Percentiles rank a stretch among this genome's conserved stretches.
phyloP scores from a whole-genome alignment of 2,888 invertebrate species.

The Prenolepis imparis region DNA sequence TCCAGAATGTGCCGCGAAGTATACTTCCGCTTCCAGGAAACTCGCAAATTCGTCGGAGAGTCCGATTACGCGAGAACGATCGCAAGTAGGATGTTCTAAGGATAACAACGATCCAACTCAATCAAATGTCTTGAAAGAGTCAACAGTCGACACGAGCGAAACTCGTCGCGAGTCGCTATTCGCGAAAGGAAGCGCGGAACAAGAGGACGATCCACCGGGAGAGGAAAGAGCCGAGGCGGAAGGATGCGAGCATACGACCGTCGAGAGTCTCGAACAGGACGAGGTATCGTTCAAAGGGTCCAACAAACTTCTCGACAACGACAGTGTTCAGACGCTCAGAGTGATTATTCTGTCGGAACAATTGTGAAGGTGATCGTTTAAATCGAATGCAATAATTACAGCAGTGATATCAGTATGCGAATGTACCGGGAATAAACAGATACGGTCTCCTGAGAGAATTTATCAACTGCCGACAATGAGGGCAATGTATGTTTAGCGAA shows the following conservation, averaged over 20 bases:
- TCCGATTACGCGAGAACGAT: slow-evolving; percentile 24
- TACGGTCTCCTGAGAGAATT: slow-evolving; percentile 1
- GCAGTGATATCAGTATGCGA: slow-evolving; percentile 38
- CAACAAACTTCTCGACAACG: slow-evolving; percentile 81
- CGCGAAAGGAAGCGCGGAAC: slow-evolving; percentile 9
- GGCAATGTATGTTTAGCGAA: not conserved
- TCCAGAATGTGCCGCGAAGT: slow-evolving; percentile 30
- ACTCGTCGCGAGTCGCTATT: slow-evolving; percentile 14
- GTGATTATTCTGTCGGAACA: slow-evolving; percentile 85
- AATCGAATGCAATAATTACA: slow-evolving; percentile 19
- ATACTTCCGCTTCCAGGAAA: not conserved
- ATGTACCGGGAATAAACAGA: slow-evolving; percentile 29
- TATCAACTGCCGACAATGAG: slow-evolving; percentile 14
- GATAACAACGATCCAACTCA: not conserved
- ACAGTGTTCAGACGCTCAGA: slow-evolving; percentile 84
- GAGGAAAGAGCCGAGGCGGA: slow-evolving; percentile 84
- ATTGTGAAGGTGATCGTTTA: slow-evolving; percentile 79
- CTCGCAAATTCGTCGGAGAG: not conserved
- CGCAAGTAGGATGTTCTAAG: slow-evolving; percentile 10
- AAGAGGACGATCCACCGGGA: slow-evolving; percentile 70
- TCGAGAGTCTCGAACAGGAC: slow-evolving; percentile 78
- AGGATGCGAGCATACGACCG: slow-evolving; percentile 83
- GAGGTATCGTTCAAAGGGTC: slow-evolving; percentile 77
- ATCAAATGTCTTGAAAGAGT: not conserved
- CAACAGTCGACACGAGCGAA: not conserved